Evolutionary conservation across 2,888 invertebrate species (phyloP).

Genomic region (Noctua comes): DNA sequence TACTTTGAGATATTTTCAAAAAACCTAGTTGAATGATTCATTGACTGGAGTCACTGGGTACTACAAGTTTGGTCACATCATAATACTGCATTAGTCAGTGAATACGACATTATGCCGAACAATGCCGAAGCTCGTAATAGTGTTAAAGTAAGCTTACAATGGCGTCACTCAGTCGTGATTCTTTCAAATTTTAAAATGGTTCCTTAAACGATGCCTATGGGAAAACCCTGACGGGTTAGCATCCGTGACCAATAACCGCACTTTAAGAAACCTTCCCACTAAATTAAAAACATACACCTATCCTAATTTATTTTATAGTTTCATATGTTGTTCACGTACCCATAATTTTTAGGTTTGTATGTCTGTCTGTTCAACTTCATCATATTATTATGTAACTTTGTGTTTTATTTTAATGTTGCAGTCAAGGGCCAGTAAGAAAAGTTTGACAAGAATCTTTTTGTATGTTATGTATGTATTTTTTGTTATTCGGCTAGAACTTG

Average conservation of each 20-base stretch:
- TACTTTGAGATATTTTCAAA: neutral
- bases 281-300: neutral
- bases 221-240: conserved; percentile 12
- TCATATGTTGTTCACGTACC: neutral
- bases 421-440: neutral
- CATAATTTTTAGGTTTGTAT: no score
- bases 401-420: no score
- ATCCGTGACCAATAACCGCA: conserved; percentile 6
- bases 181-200: conserved; percentile 8
- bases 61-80: neutral
- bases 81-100: conserved; percentile 16
- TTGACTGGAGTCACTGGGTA: neutral
- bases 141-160: conserved; percentile 14
- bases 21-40: conserved; percentile 10
- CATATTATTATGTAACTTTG: no score
- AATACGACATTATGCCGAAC: neutral
- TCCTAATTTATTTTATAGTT: neutral
- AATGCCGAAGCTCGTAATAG: conserved; percentile 20
- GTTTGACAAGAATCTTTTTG: neutral
- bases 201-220: conserved; percentile 25
- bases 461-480: no score
- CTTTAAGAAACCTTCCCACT: conserved; percentile 7
- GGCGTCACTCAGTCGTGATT: conserved; percentile 20
- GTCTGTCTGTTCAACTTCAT: conserved; percentile 1
- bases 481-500: neutral